A percentile compares a stretch with the other conserved stretches of the same genome.
Conservation (phyloP, 2,888 invertebrate genomes). For the Imbricaverruca yamaguchii region DNA sequence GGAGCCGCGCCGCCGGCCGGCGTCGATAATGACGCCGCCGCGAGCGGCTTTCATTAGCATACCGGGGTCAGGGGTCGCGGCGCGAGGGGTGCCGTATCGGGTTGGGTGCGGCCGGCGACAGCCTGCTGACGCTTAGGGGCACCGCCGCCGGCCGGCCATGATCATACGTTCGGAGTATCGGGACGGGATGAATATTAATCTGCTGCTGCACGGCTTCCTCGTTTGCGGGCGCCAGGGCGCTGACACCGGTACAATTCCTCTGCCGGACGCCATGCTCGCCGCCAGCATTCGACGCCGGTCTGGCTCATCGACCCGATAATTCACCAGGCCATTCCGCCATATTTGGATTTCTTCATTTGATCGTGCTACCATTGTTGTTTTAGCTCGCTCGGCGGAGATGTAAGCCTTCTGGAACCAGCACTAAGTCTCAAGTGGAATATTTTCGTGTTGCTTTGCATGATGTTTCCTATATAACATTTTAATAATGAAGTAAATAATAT, state of each 20-base stretch:
- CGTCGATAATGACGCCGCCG: not conserved
- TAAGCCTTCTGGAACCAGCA: too few species aligned
- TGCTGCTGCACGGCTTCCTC: not conserved
- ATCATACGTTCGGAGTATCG: not conserved
- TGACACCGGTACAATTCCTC: not conserved
- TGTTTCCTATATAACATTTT: too few species aligned
- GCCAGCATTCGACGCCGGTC: too few species aligned
- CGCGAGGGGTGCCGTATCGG: not conserved
- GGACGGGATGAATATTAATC: not conserved
- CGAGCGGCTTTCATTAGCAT: not conserved
- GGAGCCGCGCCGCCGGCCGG: not conserved
- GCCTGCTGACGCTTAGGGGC: not conserved
- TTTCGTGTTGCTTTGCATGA: too few species aligned
- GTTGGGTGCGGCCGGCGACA: not conserved
- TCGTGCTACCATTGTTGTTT: too few species aligned
- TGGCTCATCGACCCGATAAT: too few species aligned
- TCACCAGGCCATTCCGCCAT: too few species aligned
- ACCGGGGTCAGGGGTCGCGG: conserved; percentile 1
- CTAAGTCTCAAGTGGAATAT: too few species aligned
- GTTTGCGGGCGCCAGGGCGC: not conserved
- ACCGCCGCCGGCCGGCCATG: not conserved
- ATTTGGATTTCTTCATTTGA: too few species aligned
- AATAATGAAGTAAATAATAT: too few species aligned
- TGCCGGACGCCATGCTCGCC: too few species aligned
- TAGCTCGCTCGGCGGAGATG: too few species aligned